Evolutionary conservation across 2,113 vertebrate genomes (phyloP), one percentile per base, ranked within the genome.

Genomic region (Nycticorax nycticorax): DNA sequence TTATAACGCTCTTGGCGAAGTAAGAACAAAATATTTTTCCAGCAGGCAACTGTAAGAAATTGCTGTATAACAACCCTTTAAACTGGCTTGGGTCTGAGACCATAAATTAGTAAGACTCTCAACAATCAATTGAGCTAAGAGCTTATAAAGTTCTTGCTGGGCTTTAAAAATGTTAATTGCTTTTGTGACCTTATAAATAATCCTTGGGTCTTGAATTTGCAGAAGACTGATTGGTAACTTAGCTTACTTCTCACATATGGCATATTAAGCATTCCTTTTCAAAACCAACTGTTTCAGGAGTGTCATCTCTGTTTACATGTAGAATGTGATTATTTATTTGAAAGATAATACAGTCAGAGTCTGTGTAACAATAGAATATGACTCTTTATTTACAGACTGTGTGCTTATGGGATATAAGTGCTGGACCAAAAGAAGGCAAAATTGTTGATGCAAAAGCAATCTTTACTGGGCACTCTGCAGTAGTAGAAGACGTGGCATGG

Each of bases 401-500:
- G 94, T 99, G 99, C 95, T 98, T 99, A 32, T 99, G 99, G 99
- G 99, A 99, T 97, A 97, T 99, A 50, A 99, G 98, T 35, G 98
- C 98, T 30, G 98, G 97, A 83, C 98, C 99, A 68, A 99, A 99
- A 94, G 99, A 99, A 97, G 99, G 99, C 80, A 99, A 99, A 97
- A 96, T 98, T 56, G 96, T 99, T 68, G 99, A 99, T 93, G 99
- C 99, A 2, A 99, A 99, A 98, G 98, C 99, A 4, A 98, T 99
- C 96, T 99, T 99, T 86, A 99, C 99, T 0, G 99, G 99, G n/a
- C 99, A 99, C 94, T 99, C 99, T 2, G 99, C 99, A 15, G 99
- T 99, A 72, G 99, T 99, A 68, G 99, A 99, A 94, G 99, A 99
- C 1, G 99, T 99, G 81, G 99, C 99, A 32, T 99, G 99, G 99